Base-by-base conservation (phyloP, 2,888 invertebrate species). In the Colletes collaris region DNA sequence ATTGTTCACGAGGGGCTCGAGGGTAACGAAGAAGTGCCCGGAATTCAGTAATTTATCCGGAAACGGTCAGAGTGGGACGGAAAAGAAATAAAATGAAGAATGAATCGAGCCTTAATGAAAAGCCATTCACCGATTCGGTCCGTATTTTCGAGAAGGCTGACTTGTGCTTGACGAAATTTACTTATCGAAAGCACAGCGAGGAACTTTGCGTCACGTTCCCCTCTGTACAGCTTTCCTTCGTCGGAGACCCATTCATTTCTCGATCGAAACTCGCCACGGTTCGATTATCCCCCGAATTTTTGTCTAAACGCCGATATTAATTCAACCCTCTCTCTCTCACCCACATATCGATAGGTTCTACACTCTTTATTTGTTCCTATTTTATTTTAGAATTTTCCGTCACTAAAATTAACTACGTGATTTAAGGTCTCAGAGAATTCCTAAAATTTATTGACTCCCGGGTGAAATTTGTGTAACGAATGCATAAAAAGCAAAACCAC, bases 51-150 rank as follows among this genome's bases (percentile, higher is more conserved):
- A 89, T 89, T 89, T 89, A 86, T 84, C 81, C 79, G 70, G 71
- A 76, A 81, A 74, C 70, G 69, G 75, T 66, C 73, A 69, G 74
- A 64, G 66, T n/a, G 37, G 44, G 69, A 71, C 68, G 73, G 58
- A 49, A 62, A 67, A 72, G 70, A 63, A 74, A 79, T 83, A 86
- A 87, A 88, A 84, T 84, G 85, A 78, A 76, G 84, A 87, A 90
- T 89, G 88, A 92, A 89, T 89, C 86, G 84, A 81, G 82, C 76
- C 87, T 86, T 89, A 87, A 90, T 89, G 88, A 91, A 90, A 91
- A 90, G 86, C 89, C 86, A 89, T 91, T 91, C 88, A 88, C 84
- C 85, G 86, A 89, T 89, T 73, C 71, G 79, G 66, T 72, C 72
- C 72, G 81, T 69, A 68, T 80, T 80, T 80, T 65, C 80, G 65